Base-by-base conservation (phyloP, 1,140 invertebrate species). In the Saxidomus purpurata region DNA sequence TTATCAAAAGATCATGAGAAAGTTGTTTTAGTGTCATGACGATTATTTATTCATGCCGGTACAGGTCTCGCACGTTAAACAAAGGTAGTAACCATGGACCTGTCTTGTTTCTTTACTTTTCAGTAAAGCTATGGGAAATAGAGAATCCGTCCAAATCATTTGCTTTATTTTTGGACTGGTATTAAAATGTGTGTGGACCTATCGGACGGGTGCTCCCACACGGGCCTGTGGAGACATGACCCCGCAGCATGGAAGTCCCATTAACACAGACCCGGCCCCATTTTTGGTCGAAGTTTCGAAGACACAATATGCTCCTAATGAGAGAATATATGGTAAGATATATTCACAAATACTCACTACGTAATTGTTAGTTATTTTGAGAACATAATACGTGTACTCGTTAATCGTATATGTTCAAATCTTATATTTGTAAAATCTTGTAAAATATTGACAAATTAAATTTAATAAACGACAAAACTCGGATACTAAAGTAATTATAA, bases 281-380 rank as follows among this genome's bases (percentile, higher is more conserved):
- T 89, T 77, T 40, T 49, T 89, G 0, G 87, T 89, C 22, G 87
- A 89, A 38, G 87, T 89, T 3, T 89, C 87, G 13, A 89, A 89
- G 40, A 89, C 87, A 38, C 87, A 52, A 49, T 89, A 89, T 52
- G 36, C 52, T 28, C 80, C 87, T 0, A 89, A 89, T 49, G 87
- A 89, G 38, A 67, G 87, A 49, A 77, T 89, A 25, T 89, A 83
- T 63, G 87, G 87, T 89, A 77, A 47, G 49, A 43, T 8, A 8
- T 43, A 43, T n/a, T n/a, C n/a, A n/a, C n/a, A n/a, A n/a, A n/a
- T 9, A 47, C 43, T 47, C 43, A 47, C 43, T 47, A 47, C 8
- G 43, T 9, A 47, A 47, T 9, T 47, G 43, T 47, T 47, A 47
- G n/a, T n/a, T n/a, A n/a, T n/a, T n/a, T n/a, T n/a, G n/a, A n/a